Base-by-base conservation (phyloP, 2,113 vertebrate genomes). In the Prinia subflava region DNA sequence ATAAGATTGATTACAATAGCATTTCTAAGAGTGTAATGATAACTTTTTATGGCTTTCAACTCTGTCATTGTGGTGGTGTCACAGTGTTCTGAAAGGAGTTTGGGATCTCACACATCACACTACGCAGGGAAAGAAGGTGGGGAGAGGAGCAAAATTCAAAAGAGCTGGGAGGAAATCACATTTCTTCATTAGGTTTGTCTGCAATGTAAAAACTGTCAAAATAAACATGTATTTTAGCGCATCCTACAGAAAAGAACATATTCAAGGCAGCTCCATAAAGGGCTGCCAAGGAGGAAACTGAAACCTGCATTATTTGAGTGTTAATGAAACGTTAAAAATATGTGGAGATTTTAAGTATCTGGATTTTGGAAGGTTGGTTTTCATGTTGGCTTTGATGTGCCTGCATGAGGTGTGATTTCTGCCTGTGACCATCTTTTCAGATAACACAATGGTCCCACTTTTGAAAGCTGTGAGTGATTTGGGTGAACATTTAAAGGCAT, bases 1-100 rank as follows among this genome's bases (percentile, higher is more conserved):
- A 10, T 33, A 79, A 96, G 97, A 97, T 97, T 95, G 96, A 98
- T 98, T 95, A 90, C 62, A 53, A 90, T 86, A 96, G 95, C 89
- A 94, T 97, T 96, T 96, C 97, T 85, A 86, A 93, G 77, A 74
- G 90, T 77, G 77, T 83, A 91, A 96, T 95, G 95, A 96, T 93
- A 94, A 93, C 87, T 94, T 95, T 95, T 95, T 95, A 96, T 83
- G 82, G 89, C 80, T 94, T 97, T 91, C 71, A 87, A 31, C 80
- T 90, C 91, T 57, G n/a, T 87, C 92, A 92, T 78, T 90, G 93
- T 92, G 85, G 73, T 65, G 52, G 69, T 76, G 88, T 83, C 83
- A 65, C 15, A 3, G 69, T 78, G 46, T 15, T 86, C 80, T 83
- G 75, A 64, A 77, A 83, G 65, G 77, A 87, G 70, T 74, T 80